A percentile compares a stretch with the other conserved stretches of the same genome.
Conservation (phyloP, 2,113 vertebrate genomes). For the Propithecus coquereli region DNA sequence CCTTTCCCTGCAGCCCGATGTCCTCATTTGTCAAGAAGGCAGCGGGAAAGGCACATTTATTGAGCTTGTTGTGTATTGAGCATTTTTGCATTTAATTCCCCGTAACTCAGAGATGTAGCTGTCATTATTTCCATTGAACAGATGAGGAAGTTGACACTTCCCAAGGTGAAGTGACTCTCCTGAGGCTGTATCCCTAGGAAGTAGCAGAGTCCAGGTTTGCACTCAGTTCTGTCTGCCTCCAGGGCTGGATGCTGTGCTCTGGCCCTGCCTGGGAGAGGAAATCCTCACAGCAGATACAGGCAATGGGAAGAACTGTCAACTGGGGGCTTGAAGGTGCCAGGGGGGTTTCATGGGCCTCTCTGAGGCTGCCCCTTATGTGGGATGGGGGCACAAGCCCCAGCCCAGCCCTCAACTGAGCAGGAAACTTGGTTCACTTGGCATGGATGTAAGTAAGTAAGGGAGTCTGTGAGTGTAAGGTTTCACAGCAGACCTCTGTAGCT, state of each 20-base stretch:
- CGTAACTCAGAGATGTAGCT: not conserved
- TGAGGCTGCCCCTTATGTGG: not conserved
- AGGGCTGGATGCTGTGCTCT: not conserved
- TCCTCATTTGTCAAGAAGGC: not conserved
- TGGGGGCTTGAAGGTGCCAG: not conserved
- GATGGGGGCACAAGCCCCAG: not conserved
- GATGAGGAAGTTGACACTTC: not conserved
- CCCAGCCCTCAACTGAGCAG: not conserved
- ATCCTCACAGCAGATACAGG: not conserved
- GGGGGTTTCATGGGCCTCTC: not conserved
- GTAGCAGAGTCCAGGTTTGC: not conserved
- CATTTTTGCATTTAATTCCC: not conserved
- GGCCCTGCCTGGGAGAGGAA: not conserved
- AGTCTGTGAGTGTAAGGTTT: not conserved
- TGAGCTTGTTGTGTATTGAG: not conserved
- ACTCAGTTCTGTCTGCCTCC: not conserved
- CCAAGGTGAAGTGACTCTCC: not conserved
- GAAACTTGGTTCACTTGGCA: not conserved
- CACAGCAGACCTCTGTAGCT: not conserved
- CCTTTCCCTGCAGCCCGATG: not conserved
- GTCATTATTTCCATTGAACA: not conserved
- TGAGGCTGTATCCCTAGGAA: not conserved
- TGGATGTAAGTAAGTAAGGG: not conserved
- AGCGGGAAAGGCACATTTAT: conserved; percentile 25
- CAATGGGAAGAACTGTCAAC: not conserved